A percentile compares a stretch with the other conserved stretches of the same genome.
These are phyloP conservation scores for Struthio camelus DNA, from an alignment of 2,113 vertebrate genomes.

Conservation along the genomic window DNA sequence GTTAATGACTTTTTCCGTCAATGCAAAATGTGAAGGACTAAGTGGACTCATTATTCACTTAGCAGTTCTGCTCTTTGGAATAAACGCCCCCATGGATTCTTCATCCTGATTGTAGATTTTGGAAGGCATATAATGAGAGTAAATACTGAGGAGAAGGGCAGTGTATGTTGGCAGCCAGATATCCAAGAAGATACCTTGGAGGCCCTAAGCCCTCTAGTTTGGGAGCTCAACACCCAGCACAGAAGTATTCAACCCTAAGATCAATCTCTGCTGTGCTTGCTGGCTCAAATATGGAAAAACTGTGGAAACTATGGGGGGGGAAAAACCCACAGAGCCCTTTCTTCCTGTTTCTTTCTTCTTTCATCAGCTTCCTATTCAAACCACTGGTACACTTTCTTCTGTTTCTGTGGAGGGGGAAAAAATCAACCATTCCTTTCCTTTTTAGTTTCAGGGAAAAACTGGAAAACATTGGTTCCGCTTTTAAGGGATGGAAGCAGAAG, in stretches of 20 bases:
- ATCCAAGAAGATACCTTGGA: neutral
- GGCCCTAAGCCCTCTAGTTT: neutral
- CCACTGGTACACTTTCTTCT: neutral
- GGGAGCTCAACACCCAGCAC: neutral
- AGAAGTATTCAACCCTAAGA: neutral
- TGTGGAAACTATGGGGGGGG: neutral
- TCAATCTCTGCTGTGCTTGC: neutral
- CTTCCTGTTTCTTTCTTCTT: neutral
- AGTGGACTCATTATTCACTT: neutral
- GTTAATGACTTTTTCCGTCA: neutral
- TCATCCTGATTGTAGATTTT: neutral
- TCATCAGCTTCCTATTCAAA: neutral
- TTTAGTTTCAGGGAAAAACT: constrained; percentile 78
- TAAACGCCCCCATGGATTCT: neutral
- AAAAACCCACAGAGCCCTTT: constrained; percentile 5
- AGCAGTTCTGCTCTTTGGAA: neutral
- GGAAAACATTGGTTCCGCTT: constrained; percentile 81
- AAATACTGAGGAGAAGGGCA: neutral
- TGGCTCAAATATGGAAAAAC: neutral
- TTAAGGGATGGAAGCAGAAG: constrained; percentile 76
- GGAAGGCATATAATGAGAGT: neutral
- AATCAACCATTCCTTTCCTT: neutral
- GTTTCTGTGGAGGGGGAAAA: neutral
- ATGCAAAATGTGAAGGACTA: neutral
- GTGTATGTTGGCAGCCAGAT: neutral